Evolutionary conservation across 2,888 invertebrate species (phyloP).

Genomic region (Oscheius sp.): DNA sequence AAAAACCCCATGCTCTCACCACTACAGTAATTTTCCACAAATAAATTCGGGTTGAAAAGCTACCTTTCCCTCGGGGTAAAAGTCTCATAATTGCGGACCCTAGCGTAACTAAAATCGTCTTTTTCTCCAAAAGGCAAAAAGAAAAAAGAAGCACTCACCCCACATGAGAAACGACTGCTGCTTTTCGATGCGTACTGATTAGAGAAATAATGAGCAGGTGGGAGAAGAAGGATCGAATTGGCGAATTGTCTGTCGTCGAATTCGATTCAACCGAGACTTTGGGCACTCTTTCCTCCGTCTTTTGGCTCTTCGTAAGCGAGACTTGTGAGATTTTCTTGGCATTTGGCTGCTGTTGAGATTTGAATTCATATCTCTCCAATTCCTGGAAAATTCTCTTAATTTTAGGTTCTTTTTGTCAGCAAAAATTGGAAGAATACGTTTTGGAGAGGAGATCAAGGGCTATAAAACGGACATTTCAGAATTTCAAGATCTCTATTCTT

Average conservation of each 20-base stretch:
- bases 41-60: too few species aligned
- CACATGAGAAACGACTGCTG: slow-evolving; percentile 18
- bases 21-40: too few species aligned
- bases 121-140: neutral
- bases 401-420: too few species aligned
- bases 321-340: slow-evolving; percentile 7
- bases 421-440: too few species aligned
- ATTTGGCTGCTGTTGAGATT: too few species aligned
- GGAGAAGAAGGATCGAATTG: slow-evolving; percentile 38
- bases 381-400: neutral
- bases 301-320: neutral
- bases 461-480: neutral
- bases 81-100: neutral
- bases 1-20: too few species aligned
- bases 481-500: too few species aligned
- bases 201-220: slow-evolving; percentile 37
- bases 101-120: neutral
- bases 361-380: slow-evolving; percentile 5
- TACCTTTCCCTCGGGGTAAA: neutral
- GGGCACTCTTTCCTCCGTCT: neutral
- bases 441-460: too few species aligned
- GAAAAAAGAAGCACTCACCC: neutral
- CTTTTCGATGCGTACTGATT: slow-evolving; percentile 10
- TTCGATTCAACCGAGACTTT: slow-evolving; percentile 20
- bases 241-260: neutral